Conservation (phyloP, 2,888 invertebrate species). For the Heliconius hortense region DNA sequence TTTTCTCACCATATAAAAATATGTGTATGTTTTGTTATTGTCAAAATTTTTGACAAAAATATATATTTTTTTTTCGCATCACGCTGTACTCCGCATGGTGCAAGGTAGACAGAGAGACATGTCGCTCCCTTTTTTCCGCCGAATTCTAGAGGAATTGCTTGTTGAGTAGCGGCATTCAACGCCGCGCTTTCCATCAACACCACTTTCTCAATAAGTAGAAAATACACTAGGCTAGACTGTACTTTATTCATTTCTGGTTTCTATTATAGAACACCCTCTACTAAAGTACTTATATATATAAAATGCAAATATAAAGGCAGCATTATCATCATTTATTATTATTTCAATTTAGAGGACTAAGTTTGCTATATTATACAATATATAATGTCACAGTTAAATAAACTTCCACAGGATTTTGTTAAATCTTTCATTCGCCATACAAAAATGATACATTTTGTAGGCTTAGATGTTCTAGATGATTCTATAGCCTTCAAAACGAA, state of each 20-base stretch:
- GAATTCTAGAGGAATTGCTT: no score
- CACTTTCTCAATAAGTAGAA: no score
- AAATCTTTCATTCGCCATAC: slow-evolving; percentile 4
- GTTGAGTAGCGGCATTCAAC: no score
- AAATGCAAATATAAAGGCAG: background rate
- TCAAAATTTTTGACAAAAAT: no score
- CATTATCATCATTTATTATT: background rate
- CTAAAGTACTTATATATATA: background rate
- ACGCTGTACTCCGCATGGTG: no score
- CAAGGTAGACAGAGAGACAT: no score
- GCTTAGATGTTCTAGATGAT: slow-evolving; percentile 11
- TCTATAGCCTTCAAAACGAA: background rate
- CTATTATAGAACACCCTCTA: background rate
- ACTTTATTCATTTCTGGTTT: no score
- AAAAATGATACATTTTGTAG: slow-evolving; percentile 13
- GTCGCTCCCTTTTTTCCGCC: no score
- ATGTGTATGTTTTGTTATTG: no score
- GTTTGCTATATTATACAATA: background rate
- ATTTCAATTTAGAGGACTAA: background rate
- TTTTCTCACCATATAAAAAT: no score
- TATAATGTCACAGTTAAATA: slow-evolving; percentile 7
- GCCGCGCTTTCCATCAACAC: no score
- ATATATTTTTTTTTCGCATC: no score
- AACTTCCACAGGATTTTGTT: background rate
- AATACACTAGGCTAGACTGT: background rate